Conservation (phyloP, 2,113 vertebrate species). For the Scalopus aquaticus region DNA sequence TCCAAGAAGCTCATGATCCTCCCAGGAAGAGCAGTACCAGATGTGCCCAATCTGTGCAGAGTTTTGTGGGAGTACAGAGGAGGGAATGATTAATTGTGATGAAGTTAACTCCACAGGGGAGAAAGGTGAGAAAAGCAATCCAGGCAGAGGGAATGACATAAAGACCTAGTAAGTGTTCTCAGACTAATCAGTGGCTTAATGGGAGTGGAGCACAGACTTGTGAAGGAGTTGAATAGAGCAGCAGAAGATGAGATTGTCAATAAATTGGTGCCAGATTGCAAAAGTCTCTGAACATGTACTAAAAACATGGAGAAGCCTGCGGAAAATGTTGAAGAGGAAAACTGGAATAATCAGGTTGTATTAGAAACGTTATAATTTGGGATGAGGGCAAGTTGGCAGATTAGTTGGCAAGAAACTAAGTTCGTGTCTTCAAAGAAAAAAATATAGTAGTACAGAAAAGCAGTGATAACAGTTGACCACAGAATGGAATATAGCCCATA, state of each 20-base stretch:
- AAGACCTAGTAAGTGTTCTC: neutral
- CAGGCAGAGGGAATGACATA: neutral
- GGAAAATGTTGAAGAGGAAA: slow-evolving; percentile 11
- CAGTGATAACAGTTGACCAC: neutral
- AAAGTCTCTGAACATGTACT: neutral
- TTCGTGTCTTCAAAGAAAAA: neutral
- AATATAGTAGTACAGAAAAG: neutral
- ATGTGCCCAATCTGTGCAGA: neutral
- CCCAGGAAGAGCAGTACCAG: neutral
- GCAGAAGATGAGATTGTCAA: neutral
- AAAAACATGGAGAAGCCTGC: neutral
- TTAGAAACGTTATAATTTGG: neutral
- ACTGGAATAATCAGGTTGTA: neutral
- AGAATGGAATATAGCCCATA: neutral
- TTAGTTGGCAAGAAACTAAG: neutral
- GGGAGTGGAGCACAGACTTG: neutral
- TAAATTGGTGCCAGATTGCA: neutral
- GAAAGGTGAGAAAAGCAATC: neutral
- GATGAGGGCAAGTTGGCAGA: neutral
- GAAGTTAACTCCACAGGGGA: neutral
- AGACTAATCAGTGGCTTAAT: neutral
- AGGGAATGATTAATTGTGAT: neutral
- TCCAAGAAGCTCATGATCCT: neutral
- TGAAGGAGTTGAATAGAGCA: neutral
- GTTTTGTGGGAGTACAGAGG: neutral